Evolutionary conservation across 2,113 vertebrate species (phyloP), one percentile per base, ranked within the genome.

Genomic region (Ageneiosus marmoratus): DNA sequence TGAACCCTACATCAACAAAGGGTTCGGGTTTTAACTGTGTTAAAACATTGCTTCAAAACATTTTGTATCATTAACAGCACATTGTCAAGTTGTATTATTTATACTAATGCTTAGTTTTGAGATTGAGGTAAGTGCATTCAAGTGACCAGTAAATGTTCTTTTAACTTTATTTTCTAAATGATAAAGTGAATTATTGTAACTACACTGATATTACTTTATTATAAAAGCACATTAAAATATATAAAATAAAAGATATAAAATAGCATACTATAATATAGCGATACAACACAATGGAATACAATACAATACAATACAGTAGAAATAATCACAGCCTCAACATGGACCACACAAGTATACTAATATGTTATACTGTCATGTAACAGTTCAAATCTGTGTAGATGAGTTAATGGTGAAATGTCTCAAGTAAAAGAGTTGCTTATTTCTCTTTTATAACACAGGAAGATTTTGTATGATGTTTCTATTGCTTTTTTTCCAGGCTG

Each of bases 401-500:
- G 34, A 79, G 16, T 46, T 34, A 29, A 20, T 37, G 27, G 55
- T 32, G 12, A 46, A 6, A 32, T 22, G 63, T 63, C 15, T 63
- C 32, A 22, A 27, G 24, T 69, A 12, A 37, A 20, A 37, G 32
- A 37, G 32, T 13, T 37, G 37, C 37, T 41, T 41, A 41, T 3
- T 41, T 41, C 37, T 41, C 37, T 41, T 41, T 3, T 5, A 41
- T 5, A 41, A 5, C 2, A 41, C 32, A 2, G 15, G 16, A 69
- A 1, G 3, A 22, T 69, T 48, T 12, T 16, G 12, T 29, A 9
- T 50, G 15, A 29, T 80, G 62, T 41, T 24, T 22, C 22, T 16
- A 15, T 24, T 62, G 12, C 13, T 60, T 4, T 27, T 29, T 1
- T 87, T 41, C 81, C 34, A 98, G 97, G 97, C 76, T 99, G 98